Base-by-base conservation (phyloP, 2,113 vertebrate genomes). In the Castor canadensis region DNA sequence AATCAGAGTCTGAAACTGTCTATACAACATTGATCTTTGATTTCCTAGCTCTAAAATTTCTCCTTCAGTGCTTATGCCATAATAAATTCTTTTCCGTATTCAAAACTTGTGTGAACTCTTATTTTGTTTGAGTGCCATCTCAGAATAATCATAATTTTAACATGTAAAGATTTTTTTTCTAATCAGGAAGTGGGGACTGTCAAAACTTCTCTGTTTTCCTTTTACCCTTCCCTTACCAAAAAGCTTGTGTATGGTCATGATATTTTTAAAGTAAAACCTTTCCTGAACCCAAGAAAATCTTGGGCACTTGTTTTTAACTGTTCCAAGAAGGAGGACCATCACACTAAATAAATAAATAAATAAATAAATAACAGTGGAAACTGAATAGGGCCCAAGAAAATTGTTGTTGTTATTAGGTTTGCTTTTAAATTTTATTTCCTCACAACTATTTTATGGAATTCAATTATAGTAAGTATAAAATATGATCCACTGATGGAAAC, bases 241-340 rank as follows among this genome's bases (percentile, higher is more conserved):
- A 94, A 84, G 5, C 10, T 88, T 43, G 71, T 93, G 54, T 87
- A 76, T 49, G 54, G 66, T 97, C 82, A 88, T 81, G 43, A 79
- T 85, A 73, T 64, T 94, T 94, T 72, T 92, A 60, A 81, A 97
- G 38, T 76, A 86, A 96, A 95, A 95, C 49, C 15, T 60, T 90
- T 95, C 40, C 67, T 93, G 95, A 89, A 69, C 1, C 26, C 19
- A 66, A 38, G 83, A 88, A 88, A 88, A 17, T 91, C 72, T 47
- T 9, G 20, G 56, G 26, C 4, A n/a, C n/a, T 80, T 92, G 52
- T 69, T 91, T 91, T 83, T 93, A 89, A 96, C 93, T 93, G 71
- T 40, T 73, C 24, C 3, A 12, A 38, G 17, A 87, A 83, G 43
- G n/a, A 93, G 32, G 66, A 54, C 22, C 17, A 66, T 75, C 40